Percentiles rank a stretch among this genome's conserved stretches.
These are phyloP conservation scores for Australoheros facetus DNA, from an alignment of 2,797 vertebrate genomes.

Conservation along the genomic window DNA sequence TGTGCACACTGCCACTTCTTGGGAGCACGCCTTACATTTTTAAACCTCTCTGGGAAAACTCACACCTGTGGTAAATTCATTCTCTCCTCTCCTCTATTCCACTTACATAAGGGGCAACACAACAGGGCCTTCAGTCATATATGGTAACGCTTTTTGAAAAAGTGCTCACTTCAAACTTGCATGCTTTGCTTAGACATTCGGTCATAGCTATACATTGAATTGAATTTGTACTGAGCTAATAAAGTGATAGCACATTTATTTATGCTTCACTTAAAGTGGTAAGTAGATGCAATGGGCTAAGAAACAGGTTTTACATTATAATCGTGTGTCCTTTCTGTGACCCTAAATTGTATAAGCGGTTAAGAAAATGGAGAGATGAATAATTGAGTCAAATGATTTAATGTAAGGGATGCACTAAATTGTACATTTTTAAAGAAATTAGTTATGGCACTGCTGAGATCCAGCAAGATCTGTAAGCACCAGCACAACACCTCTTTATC, in stretches of 20 bases:
- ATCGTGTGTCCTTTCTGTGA: neutral
- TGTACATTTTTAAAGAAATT: neutral
- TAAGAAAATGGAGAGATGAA: neutral
- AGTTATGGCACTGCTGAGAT: neutral
- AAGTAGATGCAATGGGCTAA: neutral
- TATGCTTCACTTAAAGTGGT: neutral
- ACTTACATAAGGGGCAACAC: conserved; percentile 60
- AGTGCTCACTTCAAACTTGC: conserved; percentile 47
- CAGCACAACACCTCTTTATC: neutral
- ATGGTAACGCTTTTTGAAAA: conserved; percentile 65
- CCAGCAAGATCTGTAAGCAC: neutral
- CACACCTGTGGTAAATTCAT: conserved; percentile 72
- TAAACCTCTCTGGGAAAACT: conserved; percentile 62
- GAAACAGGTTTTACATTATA: neutral
- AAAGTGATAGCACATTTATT: neutral
- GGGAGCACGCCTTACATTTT: conserved; percentile 43
- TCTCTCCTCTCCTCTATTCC: conserved; percentile 65
- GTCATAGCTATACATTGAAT: conserved; percentile 4
- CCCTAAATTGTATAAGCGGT: neutral
- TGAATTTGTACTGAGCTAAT: neutral
- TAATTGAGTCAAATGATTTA: neutral
- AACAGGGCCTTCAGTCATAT: conserved; percentile 61
- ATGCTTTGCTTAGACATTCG: conserved; percentile 21
- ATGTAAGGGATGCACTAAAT: neutral
- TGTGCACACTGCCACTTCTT: neutral